Evolutionary conservation across 2,888 invertebrate genomes (phyloP).

Genomic region (Papilio protenor): DNA sequence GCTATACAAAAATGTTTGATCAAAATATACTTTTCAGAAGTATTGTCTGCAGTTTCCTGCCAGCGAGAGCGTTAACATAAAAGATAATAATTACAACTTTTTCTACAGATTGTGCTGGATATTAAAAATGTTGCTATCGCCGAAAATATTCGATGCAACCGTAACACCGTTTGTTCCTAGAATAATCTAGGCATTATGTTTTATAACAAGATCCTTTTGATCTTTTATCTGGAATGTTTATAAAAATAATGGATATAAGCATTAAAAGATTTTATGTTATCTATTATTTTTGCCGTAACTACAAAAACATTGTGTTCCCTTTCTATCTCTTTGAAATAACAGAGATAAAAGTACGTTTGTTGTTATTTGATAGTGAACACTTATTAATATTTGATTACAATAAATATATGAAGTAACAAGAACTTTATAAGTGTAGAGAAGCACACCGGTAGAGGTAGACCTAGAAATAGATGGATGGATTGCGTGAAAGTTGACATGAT

Average conservation of each 20-base stretch:
- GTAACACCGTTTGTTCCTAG: background rate
- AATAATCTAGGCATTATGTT: slow-evolving; percentile 16
- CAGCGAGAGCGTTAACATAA: slow-evolving; percentile 33
- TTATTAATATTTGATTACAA: no score
- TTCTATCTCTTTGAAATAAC: background rate
- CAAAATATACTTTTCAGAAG: slow-evolving; percentile 41
- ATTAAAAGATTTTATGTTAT: slow-evolving; percentile 7
- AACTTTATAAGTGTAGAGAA: no score
- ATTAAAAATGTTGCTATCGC: slow-evolving; percentile 31
- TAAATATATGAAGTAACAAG: no score
- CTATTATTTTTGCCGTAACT: background rate
- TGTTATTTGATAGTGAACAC: no score
- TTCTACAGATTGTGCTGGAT: slow-evolving; percentile 26
- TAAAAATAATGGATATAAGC: slow-evolving; percentile 3
- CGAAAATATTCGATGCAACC: slow-evolving; percentile 23
- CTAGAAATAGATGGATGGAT: no score
- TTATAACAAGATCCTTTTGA: slow-evolving; percentile 24
- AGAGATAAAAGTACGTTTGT: no score
- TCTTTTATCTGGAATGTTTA: slow-evolving; percentile 15
- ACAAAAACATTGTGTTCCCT: background rate
- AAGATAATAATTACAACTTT: slow-evolving; percentile 38
- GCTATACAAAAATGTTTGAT: slow-evolving; percentile 38
- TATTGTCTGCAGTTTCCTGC: slow-evolving; percentile 41
- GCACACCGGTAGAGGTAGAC: no score
- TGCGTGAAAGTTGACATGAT: no score